Base-by-base conservation (phyloP, 1,140 invertebrate genomes). In the Lepidotrigona ventralis region DNA sequence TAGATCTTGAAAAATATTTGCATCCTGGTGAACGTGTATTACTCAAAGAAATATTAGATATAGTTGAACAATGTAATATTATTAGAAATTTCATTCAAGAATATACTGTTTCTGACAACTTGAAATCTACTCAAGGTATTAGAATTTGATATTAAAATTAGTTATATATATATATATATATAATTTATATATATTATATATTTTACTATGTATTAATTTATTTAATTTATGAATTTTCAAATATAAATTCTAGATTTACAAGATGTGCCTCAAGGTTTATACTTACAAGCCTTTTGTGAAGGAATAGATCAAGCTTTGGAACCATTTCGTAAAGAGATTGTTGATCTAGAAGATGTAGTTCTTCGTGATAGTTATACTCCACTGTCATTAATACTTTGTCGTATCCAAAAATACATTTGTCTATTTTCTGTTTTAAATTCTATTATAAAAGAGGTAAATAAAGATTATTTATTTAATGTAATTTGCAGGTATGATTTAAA, bases 271-370 rank as follows among this genome's bases (percentile, higher is more conserved):
- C 82, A 91, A 77, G 95, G 96, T 5, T 87, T 95, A 29, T 96
- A 96, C 89, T 89, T 96, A 33, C 94, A 94, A 86, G 95, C 95
- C 63, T 95, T 96, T 81, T 95, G 95, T 39, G 93, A 95, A 91
- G 96, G 96, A 17, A 92, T 96, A 75, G 93, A 96, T 74, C 89
- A 93, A 81, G 94, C 95, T 0, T 91, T 96, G 9, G 92, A 95
- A 77, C 93, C 95, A n/a, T 96, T 96, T 90, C 91, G 94, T 58
- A 88, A 95, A 51, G 94, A 95, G 79, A 93, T 96, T 69, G 85
- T 94, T 2, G 91, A 94, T 33, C 89, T 96, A 75, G 96, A 96
- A 90, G 86, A 91, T 73, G 90, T 91, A 51, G 94, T 95, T 80
- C 90, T 95, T 15, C 92, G 95, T 78, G 94, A 95, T 90, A 93